These are phyloP conservation scores for Fistularia tabacaria DNA, from an alignment of 2,797 vertebrate species.

Conservation along the genomic window DNA sequence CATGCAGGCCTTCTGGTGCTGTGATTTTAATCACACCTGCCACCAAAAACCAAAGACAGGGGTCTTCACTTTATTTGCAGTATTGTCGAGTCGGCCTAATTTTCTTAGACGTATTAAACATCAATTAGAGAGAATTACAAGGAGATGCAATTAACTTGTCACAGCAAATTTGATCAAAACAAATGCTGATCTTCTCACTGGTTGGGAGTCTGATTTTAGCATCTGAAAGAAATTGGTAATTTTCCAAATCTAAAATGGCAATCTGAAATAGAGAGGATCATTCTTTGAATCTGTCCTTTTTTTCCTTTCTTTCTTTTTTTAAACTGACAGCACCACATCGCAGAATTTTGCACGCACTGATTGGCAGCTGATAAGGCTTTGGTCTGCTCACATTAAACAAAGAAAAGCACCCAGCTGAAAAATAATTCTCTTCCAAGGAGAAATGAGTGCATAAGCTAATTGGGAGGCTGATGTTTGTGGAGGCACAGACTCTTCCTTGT, in stretches of 20 bases:
- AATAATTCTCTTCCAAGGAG: slow-evolving; percentile 56
- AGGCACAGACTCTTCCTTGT: slow-evolving; percentile 39
- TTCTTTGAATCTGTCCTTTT: slow-evolving; percentile 28
- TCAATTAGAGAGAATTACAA: slow-evolving; percentile 76
- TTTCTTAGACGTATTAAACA: slow-evolving; percentile 73
- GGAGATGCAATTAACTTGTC: slow-evolving; percentile 74
- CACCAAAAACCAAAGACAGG: slow-evolving; percentile 43
- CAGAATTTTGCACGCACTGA: slow-evolving; percentile 65
- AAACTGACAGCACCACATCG: slow-evolving; percentile 48
- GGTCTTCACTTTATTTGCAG: slow-evolving; percentile 64
- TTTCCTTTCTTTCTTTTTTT: slow-evolving; percentile 21
- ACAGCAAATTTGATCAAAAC: slow-evolving; percentile 70
- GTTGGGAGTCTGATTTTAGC: slow-evolving; percentile 53
- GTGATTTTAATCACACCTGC: slow-evolving; percentile 63
- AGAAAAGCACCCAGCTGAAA: slow-evolving; percentile 63
- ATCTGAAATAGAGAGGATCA: slow-evolving; percentile 59
- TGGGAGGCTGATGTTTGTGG: slow-evolving; percentile 70
- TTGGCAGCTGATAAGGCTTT: slow-evolving; percentile 68
- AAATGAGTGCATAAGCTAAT: slow-evolving; percentile 70
- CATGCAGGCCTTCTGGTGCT: slow-evolving; percentile 55
- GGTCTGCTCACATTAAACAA: slow-evolving; percentile 67
- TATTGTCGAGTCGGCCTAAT: slow-evolving; percentile 72
- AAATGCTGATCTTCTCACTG: slow-evolving; percentile 62
- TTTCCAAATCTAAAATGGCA: slow-evolving; percentile 65
- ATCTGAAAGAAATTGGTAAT: slow-evolving; percentile 55